These are phyloP conservation scores for Adela reaumurella DNA, from an alignment of 2,888 invertebrate species.

Conservation along the genomic window DNA sequence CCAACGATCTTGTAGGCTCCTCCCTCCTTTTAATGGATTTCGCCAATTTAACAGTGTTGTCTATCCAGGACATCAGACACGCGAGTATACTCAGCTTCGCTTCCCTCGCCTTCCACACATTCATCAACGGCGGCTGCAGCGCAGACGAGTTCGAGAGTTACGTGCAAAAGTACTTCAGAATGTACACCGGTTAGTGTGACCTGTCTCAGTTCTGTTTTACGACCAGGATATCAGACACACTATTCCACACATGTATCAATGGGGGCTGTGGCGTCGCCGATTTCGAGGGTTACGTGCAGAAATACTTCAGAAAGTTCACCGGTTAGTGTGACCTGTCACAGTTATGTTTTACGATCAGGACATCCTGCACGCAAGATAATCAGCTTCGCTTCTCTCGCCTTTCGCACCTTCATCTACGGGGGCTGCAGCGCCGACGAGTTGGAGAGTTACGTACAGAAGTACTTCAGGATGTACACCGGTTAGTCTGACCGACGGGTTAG, in stretches of 20 bases:
- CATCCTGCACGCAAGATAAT: slow-evolving; percentile 55
- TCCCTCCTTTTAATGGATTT: no score
- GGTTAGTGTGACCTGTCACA: no score
- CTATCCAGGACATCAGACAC: slow-evolving; percentile 49
- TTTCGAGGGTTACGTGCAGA: no score
- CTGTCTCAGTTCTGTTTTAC: no score
- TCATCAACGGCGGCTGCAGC: slow-evolving; percentile 42
- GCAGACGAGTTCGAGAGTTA: slow-evolving; percentile 67
- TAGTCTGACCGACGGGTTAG: no score
- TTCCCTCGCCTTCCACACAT: slow-evolving; percentile 55
- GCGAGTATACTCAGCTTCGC: slow-evolving; percentile 58
- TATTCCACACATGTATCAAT: slow-evolving; percentile 37
- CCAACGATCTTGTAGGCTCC: no score
- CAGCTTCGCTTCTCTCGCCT: slow-evolving; percentile 56
- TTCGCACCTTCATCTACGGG: slow-evolving; percentile 46
- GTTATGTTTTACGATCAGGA: no score
- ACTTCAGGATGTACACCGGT: slow-evolving; percentile 70
- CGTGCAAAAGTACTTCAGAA: slow-evolving; percentile 66
- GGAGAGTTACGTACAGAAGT: slow-evolving; percentile 67
- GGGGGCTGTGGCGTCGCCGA: no score
- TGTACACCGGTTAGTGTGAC: slow-evolving; percentile 63
- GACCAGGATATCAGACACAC: no score
- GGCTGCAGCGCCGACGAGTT: slow-evolving; percentile 60
- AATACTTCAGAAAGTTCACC: no score
- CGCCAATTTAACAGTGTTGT: no score